Evolutionary conservation across 2,113 vertebrate genomes (phyloP), one percentile per base, ranked within the genome.

Genomic region (Chinchilla lanigera): DNA sequence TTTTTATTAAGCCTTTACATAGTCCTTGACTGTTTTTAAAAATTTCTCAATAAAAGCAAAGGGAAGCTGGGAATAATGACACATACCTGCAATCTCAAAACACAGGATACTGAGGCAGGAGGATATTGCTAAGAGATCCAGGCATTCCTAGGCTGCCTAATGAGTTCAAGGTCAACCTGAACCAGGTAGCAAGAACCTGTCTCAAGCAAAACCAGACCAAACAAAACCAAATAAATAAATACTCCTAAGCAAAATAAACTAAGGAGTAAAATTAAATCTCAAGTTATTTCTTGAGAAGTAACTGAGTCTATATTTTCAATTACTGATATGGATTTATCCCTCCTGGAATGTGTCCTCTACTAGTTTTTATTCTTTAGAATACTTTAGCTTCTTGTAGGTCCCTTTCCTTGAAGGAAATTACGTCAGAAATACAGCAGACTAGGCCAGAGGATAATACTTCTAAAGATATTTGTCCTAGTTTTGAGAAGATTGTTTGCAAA

Each of bases 331-430:
- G 58, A 58, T 16, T 24, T 19, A 86, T 26, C 30, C 8, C 13
- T n/a, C 19, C 7, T 1, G 56, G 17, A 19, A 58, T 5, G 24
- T 2, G 4, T 7, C 12, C 7, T 35, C 6, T 7, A 33, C 28
- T 44, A 20, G 3, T 17, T 58, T 16, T 6, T 61, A 4, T 52
- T 77, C 5, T 54, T 77, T 33, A 5, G 10, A 60, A 26, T 33
- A 78, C 63, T 0, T 13, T 69, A 69, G 5, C 30, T 71, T 67
- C 5, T 80, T 30, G 38, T 20, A 56, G 14, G 8, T 50, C 4
- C 3, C 7, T 65, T 22, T 83, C 20, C 28, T 84, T 78, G 54
- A 84, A 78, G 24, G n/a, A 11, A 78, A 47, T 30, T 52, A 58
- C 5, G 11, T 33, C 22, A 78, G 19, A 81, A 47, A 38, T 63